Percentiles rank a stretch among this genome's conserved stretches.
These are phyloP conservation scores for Prunella himalayana DNA, from an alignment of 2,113 vertebrate genomes.

Conservation along the genomic window DNA sequence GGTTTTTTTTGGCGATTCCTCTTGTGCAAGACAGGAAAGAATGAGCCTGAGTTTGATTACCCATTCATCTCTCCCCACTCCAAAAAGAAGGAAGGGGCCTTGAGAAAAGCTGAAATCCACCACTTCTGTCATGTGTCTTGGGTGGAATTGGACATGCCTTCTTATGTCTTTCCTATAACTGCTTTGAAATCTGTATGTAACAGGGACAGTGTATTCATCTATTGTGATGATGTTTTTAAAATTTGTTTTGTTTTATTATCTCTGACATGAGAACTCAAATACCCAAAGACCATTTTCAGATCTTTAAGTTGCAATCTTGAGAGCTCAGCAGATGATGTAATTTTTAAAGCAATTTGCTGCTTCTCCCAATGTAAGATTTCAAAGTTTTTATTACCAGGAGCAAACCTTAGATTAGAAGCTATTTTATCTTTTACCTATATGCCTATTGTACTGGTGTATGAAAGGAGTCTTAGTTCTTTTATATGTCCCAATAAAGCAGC, in stretches of 20 bases:
- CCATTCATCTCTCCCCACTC: not conserved
- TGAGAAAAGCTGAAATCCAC: not conserved
- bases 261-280: not conserved
- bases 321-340: not conserved
- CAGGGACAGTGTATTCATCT: not conserved
- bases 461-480: not conserved
- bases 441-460: not conserved
- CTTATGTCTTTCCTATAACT: not conserved
- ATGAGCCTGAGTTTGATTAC: not conserved
- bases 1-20: not conserved
- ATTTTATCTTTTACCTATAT: not conserved
- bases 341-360: not conserved
- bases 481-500: not conserved
- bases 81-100: not conserved
- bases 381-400: not conserved
- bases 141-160: not conserved
- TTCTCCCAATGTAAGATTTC: not conserved
- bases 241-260: not conserved
- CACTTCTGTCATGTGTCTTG: not conserved
- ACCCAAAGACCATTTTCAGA: not conserved
- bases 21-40: not conserved
- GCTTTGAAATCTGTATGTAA: not conserved
- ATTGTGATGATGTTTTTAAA: not conserved
- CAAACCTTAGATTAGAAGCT: not conserved
- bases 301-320: not conserved